A percentile compares a stretch with the other conserved stretches of the same genome.
Evolutionary conservation across 2,797 vertebrate species (phyloP).

Genomic region (Nyctalus aviator): DNA sequence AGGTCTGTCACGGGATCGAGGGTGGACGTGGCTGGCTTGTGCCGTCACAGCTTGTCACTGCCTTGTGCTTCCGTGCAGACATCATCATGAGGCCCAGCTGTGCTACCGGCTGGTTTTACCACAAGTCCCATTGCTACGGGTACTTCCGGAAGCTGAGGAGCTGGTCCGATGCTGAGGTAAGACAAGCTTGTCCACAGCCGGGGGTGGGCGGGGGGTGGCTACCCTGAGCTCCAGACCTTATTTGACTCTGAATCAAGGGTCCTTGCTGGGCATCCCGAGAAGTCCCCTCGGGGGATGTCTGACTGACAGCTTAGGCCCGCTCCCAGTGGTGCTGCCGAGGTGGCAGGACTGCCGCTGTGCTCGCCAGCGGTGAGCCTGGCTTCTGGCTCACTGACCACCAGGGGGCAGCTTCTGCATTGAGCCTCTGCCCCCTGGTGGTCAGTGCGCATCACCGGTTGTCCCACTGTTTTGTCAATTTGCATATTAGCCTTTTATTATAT

Average conservation of each 20-base stretch:
- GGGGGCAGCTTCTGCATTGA: too few species aligned
- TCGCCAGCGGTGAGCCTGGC: too few species aligned
- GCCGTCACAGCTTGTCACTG: not conserved
- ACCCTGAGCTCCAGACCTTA: not conserved
- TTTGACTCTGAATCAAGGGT: not conserved
- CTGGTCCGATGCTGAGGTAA: constrained; percentile 86
- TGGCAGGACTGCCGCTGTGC: too few species aligned
- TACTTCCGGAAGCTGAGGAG: constrained; percentile 76
- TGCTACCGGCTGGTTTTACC: constrained; percentile 82
- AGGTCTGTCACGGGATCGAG: not conserved
- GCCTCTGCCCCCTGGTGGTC: too few species aligned
- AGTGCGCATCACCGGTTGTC: too few species aligned
- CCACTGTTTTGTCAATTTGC: too few species aligned
- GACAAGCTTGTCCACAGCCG: not conserved
- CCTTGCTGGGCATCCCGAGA: accelerated
- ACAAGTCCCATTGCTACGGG: constrained; percentile 81
- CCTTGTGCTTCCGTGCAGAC: constrained; percentile 24
- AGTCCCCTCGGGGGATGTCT: not conserved
- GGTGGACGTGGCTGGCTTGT: too few species aligned
- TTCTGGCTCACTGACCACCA: too few species aligned
- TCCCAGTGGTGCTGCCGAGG: too few species aligned
- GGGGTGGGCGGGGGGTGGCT: too few species aligned
- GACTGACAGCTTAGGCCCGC: too few species aligned
- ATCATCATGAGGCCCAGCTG: constrained; percentile 72
- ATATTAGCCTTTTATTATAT: too few species aligned